Conservation (phyloP, 2,888 invertebrate species). For the Sarcophaga subvicina region DNA sequence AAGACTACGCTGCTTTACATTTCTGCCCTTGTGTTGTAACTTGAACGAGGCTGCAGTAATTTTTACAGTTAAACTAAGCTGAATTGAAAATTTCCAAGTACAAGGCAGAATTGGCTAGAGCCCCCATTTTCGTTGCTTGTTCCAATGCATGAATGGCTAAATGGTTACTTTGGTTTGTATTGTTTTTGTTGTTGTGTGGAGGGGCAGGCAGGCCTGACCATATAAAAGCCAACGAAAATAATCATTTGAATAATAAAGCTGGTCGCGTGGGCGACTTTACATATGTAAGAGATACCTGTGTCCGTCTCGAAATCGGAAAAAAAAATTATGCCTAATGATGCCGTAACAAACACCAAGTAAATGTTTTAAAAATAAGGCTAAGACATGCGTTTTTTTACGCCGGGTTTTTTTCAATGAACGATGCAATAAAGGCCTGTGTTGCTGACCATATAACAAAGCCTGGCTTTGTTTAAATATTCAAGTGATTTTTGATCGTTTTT, state of each 20-base stretch:
- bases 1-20: neutral
- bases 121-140: constrained; percentile 19
- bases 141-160: constrained; percentile 33
- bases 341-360: constrained; percentile 5
- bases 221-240: constrained; percentile 20
- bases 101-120: constrained; percentile 48
- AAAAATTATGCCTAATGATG: constrained; percentile 48
- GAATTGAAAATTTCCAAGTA: constrained; percentile 38
- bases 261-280: constrained; percentile 66
- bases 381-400: constrained; percentile 56
- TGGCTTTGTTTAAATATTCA: constrained; percentile 14
- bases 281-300: constrained; percentile 44
- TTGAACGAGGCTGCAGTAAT: neutral
- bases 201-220: constrained; percentile 5
- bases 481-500: neutral
- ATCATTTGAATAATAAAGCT: constrained; percentile 55
- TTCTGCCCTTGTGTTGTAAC: neutral
- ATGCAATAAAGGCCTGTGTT: neutral
- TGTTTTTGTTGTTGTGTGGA: too few species aligned
- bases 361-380: constrained; percentile 22
- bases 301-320: neutral
- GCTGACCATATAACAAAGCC: neutral
- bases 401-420: neutral
- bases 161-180: constrained; percentile 15
- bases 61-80: neutral